Conservation (phyloP, 2,888 invertebrate genomes). For the Drosophila putrida region DNA sequence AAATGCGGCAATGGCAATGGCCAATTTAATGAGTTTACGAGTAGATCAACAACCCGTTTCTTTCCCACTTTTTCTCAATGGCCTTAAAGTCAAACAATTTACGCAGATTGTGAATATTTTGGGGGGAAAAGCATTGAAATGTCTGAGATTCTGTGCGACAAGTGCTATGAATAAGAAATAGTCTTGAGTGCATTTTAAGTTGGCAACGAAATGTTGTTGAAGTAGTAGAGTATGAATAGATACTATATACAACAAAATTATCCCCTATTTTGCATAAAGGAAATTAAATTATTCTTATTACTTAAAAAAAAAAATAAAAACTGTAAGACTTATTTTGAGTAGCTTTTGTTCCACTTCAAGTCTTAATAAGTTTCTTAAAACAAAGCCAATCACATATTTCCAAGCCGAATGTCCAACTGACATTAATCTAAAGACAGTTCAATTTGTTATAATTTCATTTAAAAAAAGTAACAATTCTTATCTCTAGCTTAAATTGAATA, state of each 20-base stretch:
- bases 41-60: slow-evolving; percentile 27
- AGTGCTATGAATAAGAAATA: slow-evolving; percentile 20
- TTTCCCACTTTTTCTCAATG: not conserved
- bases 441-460: no score
- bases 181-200: not conserved
- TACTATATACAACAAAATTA: not conserved
- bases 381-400: no score
- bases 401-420: no score
- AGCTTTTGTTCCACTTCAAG: no score
- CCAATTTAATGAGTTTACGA: slow-evolving; percentile 76
- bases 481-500: not conserved
- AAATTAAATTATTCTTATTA: no score
- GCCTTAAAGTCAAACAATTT: slow-evolving; percentile 37
- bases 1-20: slow-evolving; percentile 59
- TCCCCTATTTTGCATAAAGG: not conserved
- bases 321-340: no score
- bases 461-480: no score
- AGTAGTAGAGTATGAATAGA: not conserved
- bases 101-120: slow-evolving; percentile 7
- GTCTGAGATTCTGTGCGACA: slow-evolving; percentile 2
- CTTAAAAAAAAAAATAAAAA: no score
- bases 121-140: slow-evolving; percentile 12
- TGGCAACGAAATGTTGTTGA: not conserved
- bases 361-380: no score
- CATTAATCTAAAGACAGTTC: no score